A percentile compares a stretch with the other conserved stretches of the same genome.
phyloP scores from a whole-genome alignment of 2,113 vertebrate species.

The Nanorana parkeri region DNA sequence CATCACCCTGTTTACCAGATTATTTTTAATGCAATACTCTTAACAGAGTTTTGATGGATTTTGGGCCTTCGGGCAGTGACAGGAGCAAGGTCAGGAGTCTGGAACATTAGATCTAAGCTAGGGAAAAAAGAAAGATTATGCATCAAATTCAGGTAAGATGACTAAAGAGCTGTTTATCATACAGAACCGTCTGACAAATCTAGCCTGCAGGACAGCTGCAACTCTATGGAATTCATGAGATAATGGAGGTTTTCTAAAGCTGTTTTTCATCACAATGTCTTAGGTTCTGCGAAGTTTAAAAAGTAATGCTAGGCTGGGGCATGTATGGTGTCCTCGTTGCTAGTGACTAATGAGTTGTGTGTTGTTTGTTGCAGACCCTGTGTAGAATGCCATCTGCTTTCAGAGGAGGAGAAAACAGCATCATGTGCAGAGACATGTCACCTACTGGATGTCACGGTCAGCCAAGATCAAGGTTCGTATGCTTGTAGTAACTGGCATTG shows the following conservation, averaged over 20 bases:
- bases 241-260: not conserved
- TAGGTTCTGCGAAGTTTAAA: constrained; percentile 57
- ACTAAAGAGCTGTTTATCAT: constrained; percentile 43
- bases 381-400: constrained; percentile 90
- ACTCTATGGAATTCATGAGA: constrained; percentile 44
- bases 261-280: constrained; percentile 62
- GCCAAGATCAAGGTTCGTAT: constrained; percentile 77
- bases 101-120: constrained; percentile 29
- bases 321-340: constrained; percentile 59
- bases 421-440: constrained; percentile 85
- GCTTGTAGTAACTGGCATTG: not conserved
- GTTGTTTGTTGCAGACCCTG: constrained; percentile 82
- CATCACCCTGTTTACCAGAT: not conserved
- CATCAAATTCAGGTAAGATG: constrained; percentile 29
- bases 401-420: constrained; percentile 67
- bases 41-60: not conserved
- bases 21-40: constrained; percentile 2
- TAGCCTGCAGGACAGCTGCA: constrained; percentile 61
- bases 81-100: constrained; percentile 35
- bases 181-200: constrained; percentile 56
- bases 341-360: constrained; percentile 65
- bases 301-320: constrained; percentile 60
- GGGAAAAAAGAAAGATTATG: constrained; percentile 31
- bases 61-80: constrained; percentile 17
- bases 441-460: constrained; percentile 78